Conservation (phyloP, 2,113 vertebrate genomes). For the Mugil cephalus region DNA sequence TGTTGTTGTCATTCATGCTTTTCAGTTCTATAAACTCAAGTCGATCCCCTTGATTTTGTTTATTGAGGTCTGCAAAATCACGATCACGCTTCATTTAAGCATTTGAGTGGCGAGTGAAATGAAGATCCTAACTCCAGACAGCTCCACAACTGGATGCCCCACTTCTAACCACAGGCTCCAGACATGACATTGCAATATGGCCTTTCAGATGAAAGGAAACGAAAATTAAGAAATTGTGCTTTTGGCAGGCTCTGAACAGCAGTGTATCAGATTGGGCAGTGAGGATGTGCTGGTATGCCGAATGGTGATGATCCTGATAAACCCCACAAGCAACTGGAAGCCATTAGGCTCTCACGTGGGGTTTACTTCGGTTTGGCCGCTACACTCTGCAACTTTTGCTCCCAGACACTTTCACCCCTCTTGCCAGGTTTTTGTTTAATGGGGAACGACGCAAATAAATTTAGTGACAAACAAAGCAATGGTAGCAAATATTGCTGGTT, state of each 20-base stretch:
- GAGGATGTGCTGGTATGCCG: conserved; percentile 53
- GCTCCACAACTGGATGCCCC: conserved; percentile 18
- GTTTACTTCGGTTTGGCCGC: conserved; percentile 54
- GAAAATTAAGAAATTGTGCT: conserved; percentile 24
- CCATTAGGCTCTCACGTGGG: conserved; percentile 52
- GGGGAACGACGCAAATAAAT: conserved; percentile 11
- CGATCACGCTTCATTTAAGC: conserved; percentile 27
- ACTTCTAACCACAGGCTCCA: conserved; percentile 55
- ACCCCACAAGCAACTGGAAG: conserved; percentile 55
- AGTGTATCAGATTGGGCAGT: conserved; percentile 38
- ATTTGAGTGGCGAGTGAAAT: conserved; percentile 18
- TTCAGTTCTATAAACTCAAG: not conserved
- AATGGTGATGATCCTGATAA: conserved; percentile 51
- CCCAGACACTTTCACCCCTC: conserved; percentile 4
- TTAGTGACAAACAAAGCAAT: conserved; percentile 50
- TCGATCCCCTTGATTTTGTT: conserved; percentile 36
- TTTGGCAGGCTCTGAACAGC: conserved; percentile 1
- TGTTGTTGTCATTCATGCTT: conserved; percentile 21
- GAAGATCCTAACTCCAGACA: conserved; percentile 13
- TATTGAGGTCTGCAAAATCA: conserved; percentile 32
- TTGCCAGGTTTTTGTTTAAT: conserved; percentile 12
- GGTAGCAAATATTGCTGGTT: conserved; percentile 34
- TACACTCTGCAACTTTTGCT: conserved; percentile 3
- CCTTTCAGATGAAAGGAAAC: conserved; percentile 25
- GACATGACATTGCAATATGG: conserved; percentile 33